A percentile compares a stretch with the other conserved stretches of the same genome.
Conservation (phyloP, 2,113 vertebrate species). For the Bambusicola thoracicus region DNA sequence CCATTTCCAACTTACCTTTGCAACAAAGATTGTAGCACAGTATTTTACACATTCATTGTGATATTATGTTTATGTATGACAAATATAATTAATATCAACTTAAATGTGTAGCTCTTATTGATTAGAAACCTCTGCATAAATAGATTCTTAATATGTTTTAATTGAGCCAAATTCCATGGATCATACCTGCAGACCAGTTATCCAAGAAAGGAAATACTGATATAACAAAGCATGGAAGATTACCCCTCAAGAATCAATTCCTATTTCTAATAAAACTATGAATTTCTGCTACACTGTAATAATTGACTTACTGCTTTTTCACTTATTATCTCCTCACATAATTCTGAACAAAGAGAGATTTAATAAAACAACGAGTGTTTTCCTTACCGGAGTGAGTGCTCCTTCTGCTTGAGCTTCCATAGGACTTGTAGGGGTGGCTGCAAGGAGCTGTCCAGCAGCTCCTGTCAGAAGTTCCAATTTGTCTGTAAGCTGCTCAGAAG, state of each 20-base stretch:
- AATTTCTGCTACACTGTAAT: not conserved
- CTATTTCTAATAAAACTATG: not conserved
- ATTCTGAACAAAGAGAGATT: not conserved
- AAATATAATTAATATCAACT: not conserved
- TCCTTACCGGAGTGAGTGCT: slow-evolving; percentile 91
- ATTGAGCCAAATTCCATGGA: not conserved
- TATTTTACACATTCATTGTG: not conserved
- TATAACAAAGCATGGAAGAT: not conserved
- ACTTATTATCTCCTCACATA: not conserved
- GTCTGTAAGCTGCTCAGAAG: slow-evolving; percentile 79
- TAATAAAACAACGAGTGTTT: slow-evolving; percentile 32
- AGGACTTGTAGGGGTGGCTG: slow-evolving; percentile 89
- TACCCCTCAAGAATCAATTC: not conserved
- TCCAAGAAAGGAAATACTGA: not conserved
- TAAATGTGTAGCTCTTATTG: not conserved
- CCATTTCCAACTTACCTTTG: not conserved
- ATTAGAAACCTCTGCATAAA: not conserved
- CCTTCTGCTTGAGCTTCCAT: slow-evolving; percentile 94
- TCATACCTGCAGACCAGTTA: not conserved
- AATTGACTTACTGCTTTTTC: not conserved
- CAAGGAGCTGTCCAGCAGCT: slow-evolving; percentile 79
- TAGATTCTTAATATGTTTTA: not conserved
- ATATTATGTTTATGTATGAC: not conserved
- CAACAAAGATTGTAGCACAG: not conserved
- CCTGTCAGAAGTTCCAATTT: slow-evolving; percentile 86